These are phyloP conservation scores for Scaptomyza tumidula DNA, from an alignment of 2,888 invertebrate species.

Conservation along the genomic window DNA sequence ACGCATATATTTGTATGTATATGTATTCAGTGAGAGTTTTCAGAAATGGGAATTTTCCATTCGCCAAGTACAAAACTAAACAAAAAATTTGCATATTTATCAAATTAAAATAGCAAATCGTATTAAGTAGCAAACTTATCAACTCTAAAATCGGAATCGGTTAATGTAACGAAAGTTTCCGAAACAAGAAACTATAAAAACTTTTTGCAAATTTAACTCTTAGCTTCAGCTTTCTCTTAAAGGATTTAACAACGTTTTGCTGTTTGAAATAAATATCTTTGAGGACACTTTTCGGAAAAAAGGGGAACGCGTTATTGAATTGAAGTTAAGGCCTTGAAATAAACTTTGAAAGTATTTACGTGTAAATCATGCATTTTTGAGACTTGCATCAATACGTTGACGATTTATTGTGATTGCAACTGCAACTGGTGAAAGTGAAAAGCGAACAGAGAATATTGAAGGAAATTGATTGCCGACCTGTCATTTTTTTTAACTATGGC, in stretches of 20 bases:
- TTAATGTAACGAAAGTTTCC: not conserved
- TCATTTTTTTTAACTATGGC: too few relatives aligned
- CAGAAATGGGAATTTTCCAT: too few relatives aligned
- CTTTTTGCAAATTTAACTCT: too few relatives aligned
- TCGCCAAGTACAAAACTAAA: too few relatives aligned
- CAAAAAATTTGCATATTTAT: constrained; percentile 34
- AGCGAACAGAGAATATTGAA: not conserved
- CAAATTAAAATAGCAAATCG: constrained; percentile 25
- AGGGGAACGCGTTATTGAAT: too few relatives aligned
- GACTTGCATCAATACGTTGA: not conserved
- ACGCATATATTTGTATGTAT: too few relatives aligned
- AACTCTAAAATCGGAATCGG: not conserved
- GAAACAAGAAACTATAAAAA: not conserved
- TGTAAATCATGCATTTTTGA: not conserved
- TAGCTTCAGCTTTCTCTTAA: not conserved
- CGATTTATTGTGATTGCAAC: not conserved
- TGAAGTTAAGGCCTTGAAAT: not conserved
- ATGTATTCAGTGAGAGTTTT: too few relatives aligned
- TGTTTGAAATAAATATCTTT: not conserved
- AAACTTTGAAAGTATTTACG: not conserved
- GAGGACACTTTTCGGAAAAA: not conserved
- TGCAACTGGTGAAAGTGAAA: not conserved
- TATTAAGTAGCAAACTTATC: not conserved
- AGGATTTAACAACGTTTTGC: too few relatives aligned
- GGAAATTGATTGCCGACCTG: too few relatives aligned